Conservation (phyloP, 2,113 vertebrate species). For the Bujurquina vittata region DNA sequence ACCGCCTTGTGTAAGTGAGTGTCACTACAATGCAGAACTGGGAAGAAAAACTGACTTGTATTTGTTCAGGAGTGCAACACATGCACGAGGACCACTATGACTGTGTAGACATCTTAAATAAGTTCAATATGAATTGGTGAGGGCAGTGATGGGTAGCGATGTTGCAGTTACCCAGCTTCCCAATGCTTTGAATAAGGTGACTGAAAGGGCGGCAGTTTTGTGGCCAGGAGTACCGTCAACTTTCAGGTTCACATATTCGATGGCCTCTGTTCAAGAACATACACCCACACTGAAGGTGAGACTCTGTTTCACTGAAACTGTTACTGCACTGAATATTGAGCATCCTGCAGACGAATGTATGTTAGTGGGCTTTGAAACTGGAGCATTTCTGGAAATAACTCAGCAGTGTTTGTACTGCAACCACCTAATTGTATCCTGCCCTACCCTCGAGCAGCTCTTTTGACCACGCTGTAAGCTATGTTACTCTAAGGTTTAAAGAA, state of each 20-base stretch:
- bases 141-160: too few species aligned
- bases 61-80: too few species aligned
- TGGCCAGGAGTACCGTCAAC: constrained; percentile 48
- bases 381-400: neutral
- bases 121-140: neutral
- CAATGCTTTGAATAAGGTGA: constrained; percentile 56
- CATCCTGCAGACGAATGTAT: neutral
- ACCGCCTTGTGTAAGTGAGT: too few species aligned
- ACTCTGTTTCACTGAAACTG: constrained; percentile 33
- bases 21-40: too few species aligned
- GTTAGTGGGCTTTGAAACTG: neutral
- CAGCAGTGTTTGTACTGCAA: neutral
- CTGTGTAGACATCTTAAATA: neutral
- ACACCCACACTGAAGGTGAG: constrained; percentile 39
- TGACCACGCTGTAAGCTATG: neutral
- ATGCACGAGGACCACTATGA: neutral
- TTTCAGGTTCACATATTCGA: constrained; percentile 46
- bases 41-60: too few species aligned
- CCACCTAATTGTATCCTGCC: neutral
- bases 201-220: constrained; percentile 49
- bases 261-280: constrained; percentile 49
- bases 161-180: constrained; percentile 57
- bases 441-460: neutral
- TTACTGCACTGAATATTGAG: constrained; percentile 8
- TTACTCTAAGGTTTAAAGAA: neutral